A percentile compares a stretch with the other conserved stretches of the same genome.
Conservation (phyloP, 2,888 invertebrate genomes). For the Cataglyphis livida region DNA sequence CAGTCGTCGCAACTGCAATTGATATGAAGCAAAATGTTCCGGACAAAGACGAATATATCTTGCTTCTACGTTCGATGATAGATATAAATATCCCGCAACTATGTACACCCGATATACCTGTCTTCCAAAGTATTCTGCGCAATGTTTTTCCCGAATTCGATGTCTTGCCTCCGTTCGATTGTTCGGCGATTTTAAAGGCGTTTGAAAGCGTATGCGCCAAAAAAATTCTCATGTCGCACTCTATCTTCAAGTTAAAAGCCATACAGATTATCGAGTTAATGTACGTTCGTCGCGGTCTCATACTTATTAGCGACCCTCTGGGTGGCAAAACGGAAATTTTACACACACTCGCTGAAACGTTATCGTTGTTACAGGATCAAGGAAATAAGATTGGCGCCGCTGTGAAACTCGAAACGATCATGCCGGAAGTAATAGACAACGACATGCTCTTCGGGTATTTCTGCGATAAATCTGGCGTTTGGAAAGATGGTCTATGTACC, state of each 20-base stretch:
- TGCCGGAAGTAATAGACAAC: slow-evolving; percentile 87
- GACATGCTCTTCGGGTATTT: slow-evolving; percentile 88
- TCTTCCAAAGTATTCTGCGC: slow-evolving; percentile 86
- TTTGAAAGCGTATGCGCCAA: slow-evolving; percentile 84
- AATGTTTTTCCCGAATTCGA: slow-evolving; percentile 87
- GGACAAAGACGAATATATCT: slow-evolving; percentile 86
- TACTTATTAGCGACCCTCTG: slow-evolving; percentile 86
- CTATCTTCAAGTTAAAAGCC: slow-evolving; percentile 87
- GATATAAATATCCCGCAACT: slow-evolving; percentile 88
- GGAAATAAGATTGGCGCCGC: slow-evolving; percentile 75
- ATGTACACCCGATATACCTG: slow-evolving; percentile 86
- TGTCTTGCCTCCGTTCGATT: slow-evolving; percentile 85
- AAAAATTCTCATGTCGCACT: slow-evolving; percentile 85
- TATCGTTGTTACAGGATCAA: slow-evolving; percentile 79
- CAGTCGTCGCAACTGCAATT: slow-evolving; percentile 87
- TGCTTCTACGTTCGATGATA: slow-evolving; percentile 87
- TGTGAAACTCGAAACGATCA: slow-evolving; percentile 86
- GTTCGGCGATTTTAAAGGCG: slow-evolving; percentile 85
- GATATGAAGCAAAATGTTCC: slow-evolving; percentile 87
- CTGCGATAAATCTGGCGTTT: slow-evolving; percentile 87
- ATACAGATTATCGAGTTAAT: slow-evolving; percentile 88
- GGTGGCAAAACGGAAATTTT: slow-evolving; percentile 87
- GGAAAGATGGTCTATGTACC: slow-evolving; percentile 86
- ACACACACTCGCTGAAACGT: slow-evolving; percentile 85
- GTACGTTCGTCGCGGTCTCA: slow-evolving; percentile 87